Evolutionary conservation across 2,888 invertebrate species (phyloP), one percentile per base, ranked within the genome.

Genomic region (Ethmia dodecea): DNA sequence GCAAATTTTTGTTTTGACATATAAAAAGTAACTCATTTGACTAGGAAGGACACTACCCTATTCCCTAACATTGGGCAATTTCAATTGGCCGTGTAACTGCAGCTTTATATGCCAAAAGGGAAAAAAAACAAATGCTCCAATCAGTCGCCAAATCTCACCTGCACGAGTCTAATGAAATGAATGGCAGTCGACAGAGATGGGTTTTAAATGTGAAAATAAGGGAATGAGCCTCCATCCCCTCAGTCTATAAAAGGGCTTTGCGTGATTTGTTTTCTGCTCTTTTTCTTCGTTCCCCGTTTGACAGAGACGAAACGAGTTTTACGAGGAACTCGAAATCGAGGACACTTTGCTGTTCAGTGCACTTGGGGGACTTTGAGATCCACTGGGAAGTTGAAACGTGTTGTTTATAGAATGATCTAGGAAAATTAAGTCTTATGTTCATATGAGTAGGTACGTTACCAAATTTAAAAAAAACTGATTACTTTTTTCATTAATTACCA

Each of bases 261-360:
- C 44, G 50, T 48, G 52, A 56, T 56, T 58, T 47, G 43, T 49
- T 52, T 43, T 41, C 40, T 40, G 35, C 40, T 55, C 53, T 45
- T 43, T 49, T 55, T 52, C 54, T 47, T 55, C 39, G 32, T 39
- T 30, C 34, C 24, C 28, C 28, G 35, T 29, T 28, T 36, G 52
- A 51, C 43, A 47, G 52, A 55, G 57, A 64, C 57, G 56, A 58
- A 49, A 41, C 39, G 46, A 59, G 46, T 60, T 70, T 64, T 64
- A 63, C 56, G 64, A 64, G 59, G 54, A 55, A 54, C 50, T 60
- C 56, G 49, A 61, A 65, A 60, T 60, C 60, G 60, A 64, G 61
- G 66, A 60, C 61, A 65, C 66, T 72, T 67, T 61, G 61, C 60
- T 62, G 60, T 55, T 62, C 60, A 68, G 58, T 60, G 60, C 60